Conservation (phyloP, 2,797 vertebrate genomes). For the Sebastes miniatus region DNA sequence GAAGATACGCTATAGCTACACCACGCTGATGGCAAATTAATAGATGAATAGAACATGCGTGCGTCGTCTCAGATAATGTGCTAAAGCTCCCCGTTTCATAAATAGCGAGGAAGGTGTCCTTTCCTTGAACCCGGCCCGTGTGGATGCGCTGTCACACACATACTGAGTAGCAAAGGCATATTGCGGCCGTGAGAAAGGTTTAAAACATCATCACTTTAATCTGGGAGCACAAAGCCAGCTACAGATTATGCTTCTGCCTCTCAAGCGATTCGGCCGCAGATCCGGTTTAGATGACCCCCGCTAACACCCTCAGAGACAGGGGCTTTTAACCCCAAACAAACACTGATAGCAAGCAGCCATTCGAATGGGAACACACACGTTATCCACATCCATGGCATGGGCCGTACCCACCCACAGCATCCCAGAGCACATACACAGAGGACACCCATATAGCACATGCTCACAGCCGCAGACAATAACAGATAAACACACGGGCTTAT, state of each 20-base stretch:
- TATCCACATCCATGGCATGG: constrained; percentile 36
- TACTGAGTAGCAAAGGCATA: constrained; percentile 59
- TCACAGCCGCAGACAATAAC: constrained; percentile 44
- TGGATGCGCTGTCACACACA: constrained; percentile 67
- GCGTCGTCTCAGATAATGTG: constrained; percentile 76
- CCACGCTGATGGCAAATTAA: constrained; percentile 79
- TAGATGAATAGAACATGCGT: constrained; percentile 77
- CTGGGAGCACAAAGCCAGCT: constrained; percentile 77
- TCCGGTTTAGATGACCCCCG: constrained; percentile 78
- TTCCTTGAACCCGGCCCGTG: constrained; percentile 70
- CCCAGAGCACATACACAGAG: constrained; percentile 15
- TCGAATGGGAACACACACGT: constrained; percentile 57
- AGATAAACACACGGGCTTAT: constrained; percentile 59
- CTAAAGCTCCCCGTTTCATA: constrained; percentile 73
- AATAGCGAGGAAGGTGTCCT: constrained; percentile 79
- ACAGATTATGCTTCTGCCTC: constrained; percentile 79
- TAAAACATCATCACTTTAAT: constrained; percentile 81
- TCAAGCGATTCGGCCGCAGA: constrained; percentile 72
- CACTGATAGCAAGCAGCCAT: constrained; percentile 53
- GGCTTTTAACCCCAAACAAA: constrained; percentile 77
- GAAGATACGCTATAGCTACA: constrained; percentile 69
- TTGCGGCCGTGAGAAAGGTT: constrained; percentile 79
- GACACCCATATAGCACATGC: constrained; percentile 33
- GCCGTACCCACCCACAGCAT: constrained; percentile 29
- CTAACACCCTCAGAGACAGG: constrained; percentile 74